Evolutionary conservation across 2,797 vertebrate genomes (phyloP).

Genomic region (Megalops cyprinoides): DNA sequence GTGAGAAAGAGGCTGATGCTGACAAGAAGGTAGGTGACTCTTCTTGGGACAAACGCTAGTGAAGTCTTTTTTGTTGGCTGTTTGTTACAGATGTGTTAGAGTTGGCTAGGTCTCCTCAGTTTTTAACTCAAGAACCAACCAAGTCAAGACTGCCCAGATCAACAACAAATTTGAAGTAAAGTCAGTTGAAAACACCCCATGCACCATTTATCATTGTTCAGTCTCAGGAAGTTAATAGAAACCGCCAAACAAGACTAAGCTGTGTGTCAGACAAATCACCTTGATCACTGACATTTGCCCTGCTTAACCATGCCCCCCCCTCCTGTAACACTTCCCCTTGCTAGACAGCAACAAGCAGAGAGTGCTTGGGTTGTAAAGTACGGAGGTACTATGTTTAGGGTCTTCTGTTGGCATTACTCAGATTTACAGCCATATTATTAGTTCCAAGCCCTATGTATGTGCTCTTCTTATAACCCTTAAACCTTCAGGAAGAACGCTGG

Average conservation of each 20-base stretch:
- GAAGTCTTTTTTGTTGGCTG: background rate
- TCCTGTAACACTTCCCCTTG: background rate
- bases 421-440: constrained; percentile 7
- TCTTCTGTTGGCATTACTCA: background rate
- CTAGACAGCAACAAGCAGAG: background rate
- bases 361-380: background rate
- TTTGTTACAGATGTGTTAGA: too few relatives aligned
- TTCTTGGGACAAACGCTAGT: background rate
- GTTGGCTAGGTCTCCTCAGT: background rate
- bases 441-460: background rate
- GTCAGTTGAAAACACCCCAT: too few relatives aligned
- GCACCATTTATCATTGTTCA: too few relatives aligned
- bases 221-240: too few relatives aligned
- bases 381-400: background rate
- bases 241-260: background rate
- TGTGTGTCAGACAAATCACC: too few relatives aligned
- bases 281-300: background rate
- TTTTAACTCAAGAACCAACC: background rate
- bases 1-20: constrained; percentile 14
- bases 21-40: constrained; percentile 30
- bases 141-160: too few relatives aligned
- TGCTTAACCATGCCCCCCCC: background rate
- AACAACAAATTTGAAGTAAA: too few relatives aligned
- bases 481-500: background rate
- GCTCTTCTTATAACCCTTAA: background rate